These are phyloP conservation scores for Drosophila algonquin DNA, from an alignment of 2,888 invertebrate species.

Conservation along the genomic window DNA sequence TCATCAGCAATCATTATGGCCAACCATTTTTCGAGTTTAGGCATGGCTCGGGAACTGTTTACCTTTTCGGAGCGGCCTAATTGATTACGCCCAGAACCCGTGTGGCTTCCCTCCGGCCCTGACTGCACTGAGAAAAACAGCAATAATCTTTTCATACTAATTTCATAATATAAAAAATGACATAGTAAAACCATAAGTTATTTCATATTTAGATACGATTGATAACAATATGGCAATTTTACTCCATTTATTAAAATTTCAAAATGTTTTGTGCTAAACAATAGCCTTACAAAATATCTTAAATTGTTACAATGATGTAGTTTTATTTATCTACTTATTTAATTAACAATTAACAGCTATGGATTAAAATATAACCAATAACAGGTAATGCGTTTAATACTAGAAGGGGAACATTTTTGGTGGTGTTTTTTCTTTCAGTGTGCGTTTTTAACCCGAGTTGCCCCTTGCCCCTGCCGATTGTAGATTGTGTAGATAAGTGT, in stretches of 20 bases:
- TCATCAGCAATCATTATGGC: constrained; percentile 31
- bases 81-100: constrained; percentile 69
- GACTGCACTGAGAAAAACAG: not conserved
- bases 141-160: not conserved
- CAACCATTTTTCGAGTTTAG: constrained; percentile 23
- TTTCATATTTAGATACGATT: too few species aligned
- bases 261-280: too few species aligned
- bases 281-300: too few species aligned
- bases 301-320: too few species aligned
- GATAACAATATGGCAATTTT: too few species aligned
- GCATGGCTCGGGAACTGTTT: constrained; percentile 51
- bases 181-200: too few species aligned
- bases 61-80: constrained; percentile 68
- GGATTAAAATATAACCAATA: too few species aligned
- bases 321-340: too few species aligned
- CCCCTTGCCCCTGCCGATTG: not conserved
- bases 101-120: not conserved
- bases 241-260: too few species aligned
- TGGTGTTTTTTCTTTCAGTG: not conserved
- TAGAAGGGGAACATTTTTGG: not conserved
- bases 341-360: too few species aligned
- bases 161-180: too few species aligned
- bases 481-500: constrained; percentile 10
- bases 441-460: not conserved
- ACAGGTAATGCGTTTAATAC: too few species aligned